Evolutionary conservation across 1,140 invertebrate species (phyloP), one percentile per base, ranked within the genome.

Genomic region (Apocrypta bakeri): DNA sequence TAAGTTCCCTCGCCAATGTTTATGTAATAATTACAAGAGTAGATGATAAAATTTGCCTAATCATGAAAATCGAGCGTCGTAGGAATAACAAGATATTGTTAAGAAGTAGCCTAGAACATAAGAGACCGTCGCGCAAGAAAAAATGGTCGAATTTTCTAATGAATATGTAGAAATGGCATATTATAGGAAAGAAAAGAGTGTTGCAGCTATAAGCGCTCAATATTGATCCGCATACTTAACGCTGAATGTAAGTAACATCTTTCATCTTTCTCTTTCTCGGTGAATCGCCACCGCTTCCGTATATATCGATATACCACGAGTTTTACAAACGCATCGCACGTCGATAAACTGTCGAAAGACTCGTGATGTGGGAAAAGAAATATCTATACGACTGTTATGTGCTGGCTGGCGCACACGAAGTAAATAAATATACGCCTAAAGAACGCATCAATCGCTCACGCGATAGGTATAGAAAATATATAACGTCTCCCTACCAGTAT

Each of bases 141-240:
- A 66, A 81, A 73, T 74, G 24, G 24, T 75, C 37, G 21, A 0
- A 21, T 21, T 33, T 9, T 33, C 21, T 74, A 25, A 69, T 33
- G 33, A 76, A 27, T 40, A 29, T 37, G 25, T 77, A 71, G n/a
- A 71, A 71, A 69, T 17, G 68, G 29, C 81, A 77, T 37, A 69
- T 76, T 56, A 69, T 68, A 69, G 69, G 25, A 76, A 76, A 66
- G 27, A 79, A 81, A 72, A 84, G 17, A 56, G 11, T 48, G 8
- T 75, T 42, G 17, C 29, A 0, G 56, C 21, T 56, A 21, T 56
- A 27, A 66, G 73, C 63, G 40, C 29, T 81, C 63, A 81, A 75
- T 81, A 81, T 76, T 81, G 80, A 81, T 81, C 71, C 48, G 63
- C 63, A 75, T 56, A 56, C 48, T 56, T 21, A 21, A 56, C 48